Evolutionary conservation across 2,888 invertebrate genomes (phyloP), one percentile per base, ranked within the genome.

Genomic region (Nasonia oneida): DNA sequence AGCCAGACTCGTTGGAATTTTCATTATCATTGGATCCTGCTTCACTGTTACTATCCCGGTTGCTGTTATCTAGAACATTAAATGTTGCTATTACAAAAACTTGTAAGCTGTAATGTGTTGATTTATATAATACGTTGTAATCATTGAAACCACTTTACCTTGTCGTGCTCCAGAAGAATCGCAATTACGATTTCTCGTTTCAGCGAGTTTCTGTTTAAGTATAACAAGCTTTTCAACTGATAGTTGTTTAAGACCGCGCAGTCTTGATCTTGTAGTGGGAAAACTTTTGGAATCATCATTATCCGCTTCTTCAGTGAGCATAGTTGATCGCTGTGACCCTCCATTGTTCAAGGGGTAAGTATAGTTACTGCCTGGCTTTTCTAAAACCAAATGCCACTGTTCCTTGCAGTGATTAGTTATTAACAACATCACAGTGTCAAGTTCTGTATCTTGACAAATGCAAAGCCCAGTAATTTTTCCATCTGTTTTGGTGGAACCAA

Each of bases 341-440:
- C 50, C 74, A 86, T 84, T 86, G 82, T 89, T 91, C 80, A 93
- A 88, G 0, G 96, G 95, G 95, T 97, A 97, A 79, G 96, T 95
- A 91, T 97, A 97, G 80, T 96, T 96, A 88, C 95, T 95, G 2
- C 96, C 95, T 89, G 96, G 95, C 91, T 97, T 96, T 92, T 98
- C 98, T 82, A 98, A 93, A 50, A 98, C 93, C 85, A 98, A 93
- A 89, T 97, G 96, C 96, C 97, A 98, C 91, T 98, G 98, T 88
- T 96, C 96, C 61, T 96, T 96, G 88, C 96, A 95, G 57, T 95
- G 95, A 83, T 95, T 95, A 12, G 97, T 96, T 90, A 98, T 96
- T 96, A 98, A 90, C 80, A 95, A 91, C 50, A 94, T 94, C 75
- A 94, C 93, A 82, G 95, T 94, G 89, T 96, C 96, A 47, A 96